Evolutionary conservation across 2,797 vertebrate species (phyloP), one percentile per base, ranked within the genome.

Genomic region (Poeciliopsis paucimaculata): DNA sequence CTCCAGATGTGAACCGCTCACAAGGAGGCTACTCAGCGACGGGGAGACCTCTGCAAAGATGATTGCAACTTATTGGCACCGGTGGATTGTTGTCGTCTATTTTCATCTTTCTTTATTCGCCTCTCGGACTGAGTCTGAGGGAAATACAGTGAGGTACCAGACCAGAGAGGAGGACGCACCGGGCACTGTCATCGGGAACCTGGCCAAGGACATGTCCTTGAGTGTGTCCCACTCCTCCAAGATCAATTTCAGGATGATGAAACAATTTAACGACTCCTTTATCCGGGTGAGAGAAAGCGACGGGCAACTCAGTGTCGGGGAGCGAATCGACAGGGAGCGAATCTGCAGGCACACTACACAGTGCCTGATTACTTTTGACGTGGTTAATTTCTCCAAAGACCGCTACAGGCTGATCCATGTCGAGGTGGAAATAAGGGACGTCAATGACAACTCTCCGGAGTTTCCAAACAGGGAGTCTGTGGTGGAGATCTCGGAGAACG

Each of bases 391-490:
- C 90, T 97, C 96, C 57, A 96, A 96, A 88, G 97, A 97, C 86
- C 97, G 96, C 79, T 98, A 97, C 94, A 97, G 96, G 87, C 94
- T 98, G 86, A 95, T 99, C 77, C 98, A 98, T 92, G 98, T 98
- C 79, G 97, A 98, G 91, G 96, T 99, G 93, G 97, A 98, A 91
- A 96, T 99, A 90, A 97, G 95, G 64, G 97, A 99, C 93, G 92
- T 98, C 73, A 99, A 99, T 13, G 97, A 99, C 95, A 97, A 98
- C 81, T 96, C 96, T 11, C 98, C 97, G 0, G 96, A 94, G 93
- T 99, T 99, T 78, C 96, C 97, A 68, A 93, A 92, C 62, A 88
- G 92, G 78, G 97, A 97, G 75, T 96, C 96, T 81, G 76, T 94
- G 0, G 95, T 98, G 87, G 98, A 99, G 89, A 97, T 99, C 87